These are phyloP conservation scores for Chloroceryle inda DNA, from an alignment of 2,797 vertebrate genomes.

Conservation along the genomic window DNA sequence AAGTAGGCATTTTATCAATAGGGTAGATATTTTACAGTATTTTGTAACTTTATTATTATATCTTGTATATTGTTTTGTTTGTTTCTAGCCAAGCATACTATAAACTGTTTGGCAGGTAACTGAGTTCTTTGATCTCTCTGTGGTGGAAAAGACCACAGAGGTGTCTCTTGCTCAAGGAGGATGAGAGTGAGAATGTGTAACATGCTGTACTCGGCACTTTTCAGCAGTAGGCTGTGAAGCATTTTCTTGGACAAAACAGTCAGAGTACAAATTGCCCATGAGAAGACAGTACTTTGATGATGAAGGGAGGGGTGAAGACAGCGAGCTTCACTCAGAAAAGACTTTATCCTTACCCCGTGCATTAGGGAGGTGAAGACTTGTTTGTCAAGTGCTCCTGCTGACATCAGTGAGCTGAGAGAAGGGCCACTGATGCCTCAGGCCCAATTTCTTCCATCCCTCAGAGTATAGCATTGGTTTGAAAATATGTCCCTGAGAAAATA, in stretches of 20 bases:
- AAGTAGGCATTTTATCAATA: neutral
- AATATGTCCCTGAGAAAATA: neutral
- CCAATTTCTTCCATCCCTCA: neutral
- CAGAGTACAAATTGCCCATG: neutral
- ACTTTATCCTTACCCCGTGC: neutral
- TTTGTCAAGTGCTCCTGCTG: conserved; percentile 4
- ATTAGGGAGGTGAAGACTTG: neutral
- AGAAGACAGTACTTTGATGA: neutral
- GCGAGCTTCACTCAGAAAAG: neutral
- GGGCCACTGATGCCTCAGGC: neutral
- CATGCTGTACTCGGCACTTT: neutral
- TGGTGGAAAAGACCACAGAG: neutral
- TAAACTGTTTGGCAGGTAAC: neutral
- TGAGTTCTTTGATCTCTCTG: neutral
- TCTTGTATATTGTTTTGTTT: neutral
- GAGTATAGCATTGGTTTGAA: neutral
- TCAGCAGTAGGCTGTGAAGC: neutral
- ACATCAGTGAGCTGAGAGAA: conserved; percentile 24
- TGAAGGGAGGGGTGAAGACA: neutral
- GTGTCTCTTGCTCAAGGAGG: neutral
- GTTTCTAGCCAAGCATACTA: neutral
- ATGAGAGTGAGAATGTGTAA: neutral
- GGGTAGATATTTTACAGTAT: neutral
- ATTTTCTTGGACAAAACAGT: neutral
- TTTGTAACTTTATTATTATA: neutral